Percentiles rank a stretch among this genome's conserved stretches.
Evolutionary conservation across 2,797 vertebrate species (phyloP).

Genomic region (Scleropages formosus): DNA sequence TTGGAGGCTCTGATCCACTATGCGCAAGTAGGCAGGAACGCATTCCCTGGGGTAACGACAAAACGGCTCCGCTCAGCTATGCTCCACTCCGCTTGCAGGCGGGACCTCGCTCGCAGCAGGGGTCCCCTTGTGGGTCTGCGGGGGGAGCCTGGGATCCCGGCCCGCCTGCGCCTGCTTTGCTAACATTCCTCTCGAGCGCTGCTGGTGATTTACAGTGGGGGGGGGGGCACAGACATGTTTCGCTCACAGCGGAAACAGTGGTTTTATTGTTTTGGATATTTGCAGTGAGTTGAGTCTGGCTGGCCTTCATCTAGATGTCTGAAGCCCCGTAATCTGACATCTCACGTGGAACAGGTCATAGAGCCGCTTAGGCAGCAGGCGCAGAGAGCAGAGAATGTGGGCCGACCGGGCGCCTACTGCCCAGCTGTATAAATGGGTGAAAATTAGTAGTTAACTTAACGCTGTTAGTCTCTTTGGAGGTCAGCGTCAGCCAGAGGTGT

Average conservation of each 20-base stretch:
- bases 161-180: neutral
- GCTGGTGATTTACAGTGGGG: neutral
- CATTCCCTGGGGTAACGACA: neutral
- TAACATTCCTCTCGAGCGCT: neutral
- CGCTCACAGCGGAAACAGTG: neutral
- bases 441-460: too few species aligned
- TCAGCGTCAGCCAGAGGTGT: too few species aligned
- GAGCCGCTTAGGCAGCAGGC: neutral
- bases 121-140: too few species aligned
- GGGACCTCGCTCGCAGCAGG: too few species aligned
- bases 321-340: conserved; percentile 22
- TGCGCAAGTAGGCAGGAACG: conserved; percentile 1
- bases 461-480: too few species aligned
- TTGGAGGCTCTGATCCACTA: neutral
- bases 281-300: conserved; percentile 1
- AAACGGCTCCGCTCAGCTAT: neutral
- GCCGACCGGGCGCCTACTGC: neutral
- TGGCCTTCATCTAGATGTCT: conserved; percentile 30
- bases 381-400: neutral
- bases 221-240: neutral
- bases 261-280: conserved; percentile 29
- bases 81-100: too few species aligned
- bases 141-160: neutral
- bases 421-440: too few species aligned
- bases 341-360: neutral